Evolutionary conservation across 2,888 invertebrate genomes (phyloP), one percentile per base, ranked within the genome.

Genomic region (Diachrysia chrysitis): DNA sequence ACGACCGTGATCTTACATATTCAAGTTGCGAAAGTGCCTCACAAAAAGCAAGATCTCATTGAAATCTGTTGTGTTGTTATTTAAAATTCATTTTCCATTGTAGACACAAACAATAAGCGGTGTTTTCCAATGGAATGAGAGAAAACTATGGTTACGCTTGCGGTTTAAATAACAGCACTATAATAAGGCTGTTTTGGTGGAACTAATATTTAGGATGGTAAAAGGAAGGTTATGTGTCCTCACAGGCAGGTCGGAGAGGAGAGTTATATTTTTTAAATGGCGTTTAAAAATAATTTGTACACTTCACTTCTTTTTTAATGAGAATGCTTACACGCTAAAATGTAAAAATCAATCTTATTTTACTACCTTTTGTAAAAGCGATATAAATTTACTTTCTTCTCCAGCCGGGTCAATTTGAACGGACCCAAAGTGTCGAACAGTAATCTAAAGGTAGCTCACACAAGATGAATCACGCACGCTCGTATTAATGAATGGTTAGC

Each of bases 81-180:
- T 69, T 75, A 58, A 73, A 73, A 69, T 70, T 62, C 67, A 71
- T 78, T 82, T 82, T 74, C 78, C 69, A 82, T 76, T 78, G 83
- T 74, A 55, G 57, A 55, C 63, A 69, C 60, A 70, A 67, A 82
- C 83, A 82, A 82, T 82, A 80, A 66, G 64, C 46, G 21, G 64
- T 25, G 74, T 66, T 82, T 82, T 82, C 78, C 78, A 82, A 70
- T 68, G 58, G 46, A 76, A 66, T 74, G 57, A 71, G 78, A 74
- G 78, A 82, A 82, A 75, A 66, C 63, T 67, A 58, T 35, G 65
- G 70, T 75, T 69, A 72, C 61, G 58, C 48, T 76, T 59, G 55
- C 51, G 25, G 58, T 73, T 69, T 25, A 55, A 23, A 35, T 75
- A 63, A 70, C 62, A 63, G 60, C 32, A 46, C 60, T 53, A 19